Evolutionary conservation across 2,113 vertebrate species (phyloP), one percentile per base, ranked within the genome.

Genomic region (Anthoscopus minutus): DNA sequence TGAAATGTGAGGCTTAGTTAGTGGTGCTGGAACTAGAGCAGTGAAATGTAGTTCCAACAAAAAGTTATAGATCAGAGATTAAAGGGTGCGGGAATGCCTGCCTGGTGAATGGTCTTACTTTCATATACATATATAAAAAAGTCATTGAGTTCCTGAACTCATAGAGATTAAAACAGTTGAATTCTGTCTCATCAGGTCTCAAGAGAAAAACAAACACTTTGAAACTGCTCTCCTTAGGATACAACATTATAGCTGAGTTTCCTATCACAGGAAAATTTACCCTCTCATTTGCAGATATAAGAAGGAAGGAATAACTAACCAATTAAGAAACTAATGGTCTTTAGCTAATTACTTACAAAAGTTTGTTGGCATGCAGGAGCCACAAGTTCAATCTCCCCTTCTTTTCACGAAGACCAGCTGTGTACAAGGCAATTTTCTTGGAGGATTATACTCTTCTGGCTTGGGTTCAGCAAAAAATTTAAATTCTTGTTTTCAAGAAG

Each of bases 131-230:
- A 15, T 82, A 82, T 48, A 20, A 66, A 89, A 86, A 83, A 89
- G 65, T 92, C 85, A 88, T 37, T n/a, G 58, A 62, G 30, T 88
- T 92, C 53, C 80, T 92, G 69, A 91, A 81, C 95, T 90, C 64
- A 50, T 2, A 57, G 54, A 92, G 31, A 85, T 70, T 61, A 85
- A 92, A 93, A 62, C 64, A 95, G 84, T 82, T 87, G 84, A 44
- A 77, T 31, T 89, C 54, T 79, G 42, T 51, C 82, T 92, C 57
- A 61, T 17, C 66, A 40, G 25, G 24, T 76, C 88, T 90, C 67
- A 57, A 79, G 77, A 81, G 81, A 57, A 92, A 92, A 89, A 67
- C 25, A 51, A 92, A 44, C 40, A 58, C 80, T 93, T 89, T 81
- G 60, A 91, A 94, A 87, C 44, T 51, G 12, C 56, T 85, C 40